A percentile compares a stretch with the other conserved stretches of the same genome.
phyloP scores from a whole-genome alignment of 2,113 vertebrate genomes.

The Otocyon megalotis region DNA sequence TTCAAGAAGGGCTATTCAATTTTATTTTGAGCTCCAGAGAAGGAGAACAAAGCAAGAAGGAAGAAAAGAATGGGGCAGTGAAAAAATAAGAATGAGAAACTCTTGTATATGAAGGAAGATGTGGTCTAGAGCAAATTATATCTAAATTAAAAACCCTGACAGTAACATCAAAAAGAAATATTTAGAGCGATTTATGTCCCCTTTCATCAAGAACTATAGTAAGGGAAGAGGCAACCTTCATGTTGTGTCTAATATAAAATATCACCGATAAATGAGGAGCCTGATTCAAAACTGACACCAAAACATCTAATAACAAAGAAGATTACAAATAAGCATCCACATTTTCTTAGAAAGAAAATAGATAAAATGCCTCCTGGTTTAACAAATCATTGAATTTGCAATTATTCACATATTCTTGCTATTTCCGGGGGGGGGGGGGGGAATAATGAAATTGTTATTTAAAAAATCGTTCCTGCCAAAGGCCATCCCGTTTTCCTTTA shows the following conservation, averaged over 20 bases:
- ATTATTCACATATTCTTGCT: background rate
- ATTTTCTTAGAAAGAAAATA: conserved; percentile 17
- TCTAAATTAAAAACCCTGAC: background rate
- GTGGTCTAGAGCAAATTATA: background rate
- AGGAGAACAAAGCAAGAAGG: background rate
- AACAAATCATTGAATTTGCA: background rate
- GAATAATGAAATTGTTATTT: background rate
- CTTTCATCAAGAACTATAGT: background rate
- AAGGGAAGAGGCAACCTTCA: background rate
- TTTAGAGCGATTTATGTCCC: background rate
- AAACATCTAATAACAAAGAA: background rate
- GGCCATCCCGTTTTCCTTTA: background rate
- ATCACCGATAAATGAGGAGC: background rate
- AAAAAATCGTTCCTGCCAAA: background rate
- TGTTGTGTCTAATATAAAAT: background rate
- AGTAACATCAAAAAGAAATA: background rate
- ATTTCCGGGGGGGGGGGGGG: background rate
- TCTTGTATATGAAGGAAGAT: background rate
- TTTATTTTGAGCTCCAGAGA: background rate
- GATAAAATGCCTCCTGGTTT: background rate
- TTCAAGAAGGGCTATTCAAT: background rate
- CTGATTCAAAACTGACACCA: background rate
- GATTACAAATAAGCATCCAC: background rate
- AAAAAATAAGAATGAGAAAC: background rate
- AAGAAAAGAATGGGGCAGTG: background rate